Evolutionary conservation across 2,888 invertebrate species (phyloP), one percentile per base, ranked within the genome.

Genomic region (Eupsilia transversa): DNA sequence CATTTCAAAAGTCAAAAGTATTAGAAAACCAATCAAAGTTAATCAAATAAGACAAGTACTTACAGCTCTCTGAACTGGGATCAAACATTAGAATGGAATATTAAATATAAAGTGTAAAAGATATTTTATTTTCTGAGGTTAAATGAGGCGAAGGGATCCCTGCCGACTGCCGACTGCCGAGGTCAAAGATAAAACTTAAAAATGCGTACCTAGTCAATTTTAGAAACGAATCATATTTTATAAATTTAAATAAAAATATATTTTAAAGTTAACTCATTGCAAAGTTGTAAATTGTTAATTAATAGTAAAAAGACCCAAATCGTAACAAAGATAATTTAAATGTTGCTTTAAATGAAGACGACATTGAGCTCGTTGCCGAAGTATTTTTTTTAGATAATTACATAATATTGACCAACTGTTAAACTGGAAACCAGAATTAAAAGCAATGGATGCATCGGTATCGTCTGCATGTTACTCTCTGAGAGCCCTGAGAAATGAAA

Each of bases 31-130:
- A 70, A 78, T 79, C 43, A 54, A 60, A 66, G 23, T 65, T 43
- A 79, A 61, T 83, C 46, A 83, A 83, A 56, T 56, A 64, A 69
- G 27, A 35, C 23, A 52, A 63, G 69, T 57, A 56, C 52, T 83
- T 38, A 57, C 0, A 61, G 41, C 30, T 14, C 12, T 12, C 49
- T 67, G 4, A 49, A 35, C 66, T 49, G 35, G 43, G 73, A 80
- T 80, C 67, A 72, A 60, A 79, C 56, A 74, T 46, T 80, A 52
- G 27, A 27, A 64, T 54, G 41, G 20, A 72, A 64, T 82, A 76
- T 77, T 78, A 59, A 83, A 78, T 64, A 33, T 59, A 59, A 79
- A 67, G 38, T 59, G 30, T 59, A 41, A 63, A 38, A 64, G 20
- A 54, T 49, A 35, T 72, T 57, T 63, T 63, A 61, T 74, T 80